A percentile compares a stretch with the other conserved stretches of the same genome.
Evolutionary conservation across 2,113 vertebrate species (phyloP).

Genomic region (Gopherus flavomarginatus): DNA sequence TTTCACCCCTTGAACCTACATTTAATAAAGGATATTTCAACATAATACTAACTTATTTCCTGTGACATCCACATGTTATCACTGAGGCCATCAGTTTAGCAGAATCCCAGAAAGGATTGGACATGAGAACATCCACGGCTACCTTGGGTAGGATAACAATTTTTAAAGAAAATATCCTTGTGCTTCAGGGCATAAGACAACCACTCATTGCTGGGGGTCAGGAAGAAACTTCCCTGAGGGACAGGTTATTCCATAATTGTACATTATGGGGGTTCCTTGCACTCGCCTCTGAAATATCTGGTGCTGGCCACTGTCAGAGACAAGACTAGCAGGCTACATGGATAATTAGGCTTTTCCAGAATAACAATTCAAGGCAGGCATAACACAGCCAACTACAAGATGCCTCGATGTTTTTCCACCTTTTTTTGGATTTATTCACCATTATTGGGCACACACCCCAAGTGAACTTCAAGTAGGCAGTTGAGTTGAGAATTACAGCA

Average conservation of each 20-base stretch:
- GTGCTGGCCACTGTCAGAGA: not conserved
- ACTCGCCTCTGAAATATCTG: not conserved
- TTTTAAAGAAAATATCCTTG: not conserved
- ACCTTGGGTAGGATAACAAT: not conserved
- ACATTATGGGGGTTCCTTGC: not conserved
- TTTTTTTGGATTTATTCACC: not conserved
- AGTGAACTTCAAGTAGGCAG: accelerated
- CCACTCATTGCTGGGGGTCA: not conserved
- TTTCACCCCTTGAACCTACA: not conserved
- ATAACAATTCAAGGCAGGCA: not conserved
- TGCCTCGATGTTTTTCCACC: not conserved
- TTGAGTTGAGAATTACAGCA: not conserved
- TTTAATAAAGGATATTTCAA: not conserved
- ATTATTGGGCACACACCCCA: not conserved
- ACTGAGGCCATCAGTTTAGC: not conserved
- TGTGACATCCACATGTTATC: not conserved
- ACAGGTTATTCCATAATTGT: not conserved
- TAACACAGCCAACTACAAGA: not conserved
- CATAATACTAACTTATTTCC: not conserved
- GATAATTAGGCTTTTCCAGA: not conserved
- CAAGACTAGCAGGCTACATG: not conserved
- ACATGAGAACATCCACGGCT: not conserved
- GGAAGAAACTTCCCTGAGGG: not conserved
- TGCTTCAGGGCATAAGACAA: not conserved
- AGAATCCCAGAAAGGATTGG: not conserved